phyloP scores from a whole-genome alignment of 1,140 invertebrate genomes.

The Brevipalpus yothersi region DNA sequence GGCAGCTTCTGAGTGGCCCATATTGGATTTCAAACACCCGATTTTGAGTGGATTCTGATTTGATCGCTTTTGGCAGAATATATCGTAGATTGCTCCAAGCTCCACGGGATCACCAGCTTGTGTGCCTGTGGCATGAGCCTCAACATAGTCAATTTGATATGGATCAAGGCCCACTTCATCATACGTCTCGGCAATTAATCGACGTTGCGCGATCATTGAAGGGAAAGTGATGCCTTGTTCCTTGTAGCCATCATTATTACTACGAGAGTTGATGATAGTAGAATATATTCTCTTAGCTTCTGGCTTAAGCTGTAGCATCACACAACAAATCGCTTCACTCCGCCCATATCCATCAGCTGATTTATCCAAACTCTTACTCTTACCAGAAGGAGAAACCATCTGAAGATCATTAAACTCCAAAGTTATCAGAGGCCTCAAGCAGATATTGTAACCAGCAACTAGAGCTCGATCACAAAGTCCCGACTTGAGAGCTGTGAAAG shows the following conservation, averaged over 20 bases:
- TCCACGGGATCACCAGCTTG: constrained; percentile 84
- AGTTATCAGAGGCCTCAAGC: constrained; percentile 21
- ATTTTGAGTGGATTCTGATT: constrained; percentile 39
- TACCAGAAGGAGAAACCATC: background rate
- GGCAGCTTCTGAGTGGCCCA: constrained; percentile 72
- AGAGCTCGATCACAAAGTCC: constrained; percentile 17
- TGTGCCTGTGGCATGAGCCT: constrained; percentile 76
- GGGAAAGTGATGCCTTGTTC: constrained; percentile 40
- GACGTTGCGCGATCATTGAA: constrained; percentile 12
- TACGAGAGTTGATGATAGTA: constrained; percentile 44
- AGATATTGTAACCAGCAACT: constrained; percentile 25
- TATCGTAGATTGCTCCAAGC: constrained; percentile 8
- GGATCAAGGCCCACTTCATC: constrained; percentile 51
- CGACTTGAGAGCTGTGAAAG: constrained; percentile 2
- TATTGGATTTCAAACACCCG: constrained; percentile 74
- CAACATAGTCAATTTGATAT: constrained; percentile 47
- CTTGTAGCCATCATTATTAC: constrained; percentile 72
- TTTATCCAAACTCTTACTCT: background rate
- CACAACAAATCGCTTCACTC: constrained; percentile 43
- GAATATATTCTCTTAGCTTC: constrained; percentile 24
- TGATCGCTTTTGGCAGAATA: constrained; percentile 32
- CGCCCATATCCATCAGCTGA: constrained; percentile 1
- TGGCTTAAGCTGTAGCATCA: constrained; percentile 15
- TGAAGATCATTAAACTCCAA: constrained; percentile 13
- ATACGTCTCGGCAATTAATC: constrained; percentile 39